phyloP scores from a whole-genome alignment of 2,113 vertebrate genomes.

The Tricholaema leucomelas region DNA sequence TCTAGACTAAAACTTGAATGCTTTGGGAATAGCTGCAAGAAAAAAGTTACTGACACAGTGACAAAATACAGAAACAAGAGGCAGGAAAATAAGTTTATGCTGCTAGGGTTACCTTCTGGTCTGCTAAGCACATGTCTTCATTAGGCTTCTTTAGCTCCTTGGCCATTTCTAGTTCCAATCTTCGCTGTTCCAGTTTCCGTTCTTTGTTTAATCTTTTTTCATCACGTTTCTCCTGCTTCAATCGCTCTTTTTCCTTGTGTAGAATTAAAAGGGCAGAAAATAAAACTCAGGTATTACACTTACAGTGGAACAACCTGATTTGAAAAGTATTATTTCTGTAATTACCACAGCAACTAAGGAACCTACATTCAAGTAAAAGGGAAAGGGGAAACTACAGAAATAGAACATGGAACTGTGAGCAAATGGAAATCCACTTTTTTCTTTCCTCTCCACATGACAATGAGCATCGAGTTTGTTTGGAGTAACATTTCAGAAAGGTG shows the following conservation, averaged over 20 bases:
- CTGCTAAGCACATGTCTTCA: constrained; percentile 95
- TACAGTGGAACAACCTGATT: constrained; percentile 3
- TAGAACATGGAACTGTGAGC: not conserved
- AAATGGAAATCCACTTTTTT: not conserved
- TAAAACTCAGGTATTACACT: not conserved
- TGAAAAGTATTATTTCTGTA: constrained; percentile 18
- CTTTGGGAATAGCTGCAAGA: not conserved
- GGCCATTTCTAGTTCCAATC: constrained; percentile 91
- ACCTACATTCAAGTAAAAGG: not conserved
- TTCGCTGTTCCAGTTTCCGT: constrained; percentile 88
- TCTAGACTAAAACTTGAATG: not conserved
- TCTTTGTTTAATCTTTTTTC: constrained; percentile 95
- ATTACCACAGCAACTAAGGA: not conserved
- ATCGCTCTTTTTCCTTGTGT: constrained; percentile 87
- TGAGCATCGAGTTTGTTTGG: too few relatives aligned
- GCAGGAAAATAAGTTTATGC: not conserved
- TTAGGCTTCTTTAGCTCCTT: constrained; percentile 95
- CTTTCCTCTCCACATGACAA: too few relatives aligned
- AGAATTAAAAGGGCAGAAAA: constrained; percentile 50
- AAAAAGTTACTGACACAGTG: not conserved
- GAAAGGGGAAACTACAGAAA: not conserved
- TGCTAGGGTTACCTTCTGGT: constrained; percentile 87
- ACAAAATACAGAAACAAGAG: not conserved
- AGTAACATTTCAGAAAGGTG: too few relatives aligned
- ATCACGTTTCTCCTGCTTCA: constrained; percentile 93